These are phyloP conservation scores for Cryptus armator DNA, from an alignment of 2,888 invertebrate genomes.

Conservation along the genomic window DNA sequence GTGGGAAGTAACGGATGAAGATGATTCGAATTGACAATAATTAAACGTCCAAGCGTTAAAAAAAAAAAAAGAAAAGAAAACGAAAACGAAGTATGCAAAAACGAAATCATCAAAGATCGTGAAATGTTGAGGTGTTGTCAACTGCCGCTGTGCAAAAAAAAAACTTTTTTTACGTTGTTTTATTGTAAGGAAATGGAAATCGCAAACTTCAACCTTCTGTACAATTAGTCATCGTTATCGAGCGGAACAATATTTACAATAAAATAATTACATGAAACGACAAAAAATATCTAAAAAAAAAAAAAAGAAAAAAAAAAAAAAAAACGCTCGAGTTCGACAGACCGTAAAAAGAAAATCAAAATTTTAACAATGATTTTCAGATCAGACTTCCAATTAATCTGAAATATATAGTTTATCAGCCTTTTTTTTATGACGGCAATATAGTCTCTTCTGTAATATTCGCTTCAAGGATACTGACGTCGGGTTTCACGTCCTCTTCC, in stretches of 20 bases:
- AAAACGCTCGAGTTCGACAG: background rate
- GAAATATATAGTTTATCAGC: background rate
- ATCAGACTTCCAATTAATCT: background rate
- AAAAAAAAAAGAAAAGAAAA: background rate
- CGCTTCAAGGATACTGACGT: background rate
- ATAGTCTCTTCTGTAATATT: background rate
- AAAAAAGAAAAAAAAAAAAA: no score
- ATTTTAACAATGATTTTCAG: background rate
- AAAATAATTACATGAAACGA: background rate
- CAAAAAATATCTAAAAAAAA: background rate
- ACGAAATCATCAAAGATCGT: background rate
- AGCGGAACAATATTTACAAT: background rate
- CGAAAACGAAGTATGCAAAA: background rate
- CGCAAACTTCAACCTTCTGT: background rate
- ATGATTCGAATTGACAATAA: background rate
- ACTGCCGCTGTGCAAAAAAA: background rate
- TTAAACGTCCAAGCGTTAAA: background rate
- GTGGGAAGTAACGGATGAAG: no score
- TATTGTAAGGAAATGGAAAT: background rate
- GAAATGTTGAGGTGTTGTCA: no score
- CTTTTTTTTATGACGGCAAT: background rate
- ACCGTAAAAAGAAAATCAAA: background rate
- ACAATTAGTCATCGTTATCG: background rate
- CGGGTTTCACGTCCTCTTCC: background rate
- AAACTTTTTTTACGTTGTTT: background rate